Percentiles rank a stretch among this genome's conserved stretches.
Conservation (phyloP, 2,113 vertebrate genomes). For the Chunga burmeisteri region DNA sequence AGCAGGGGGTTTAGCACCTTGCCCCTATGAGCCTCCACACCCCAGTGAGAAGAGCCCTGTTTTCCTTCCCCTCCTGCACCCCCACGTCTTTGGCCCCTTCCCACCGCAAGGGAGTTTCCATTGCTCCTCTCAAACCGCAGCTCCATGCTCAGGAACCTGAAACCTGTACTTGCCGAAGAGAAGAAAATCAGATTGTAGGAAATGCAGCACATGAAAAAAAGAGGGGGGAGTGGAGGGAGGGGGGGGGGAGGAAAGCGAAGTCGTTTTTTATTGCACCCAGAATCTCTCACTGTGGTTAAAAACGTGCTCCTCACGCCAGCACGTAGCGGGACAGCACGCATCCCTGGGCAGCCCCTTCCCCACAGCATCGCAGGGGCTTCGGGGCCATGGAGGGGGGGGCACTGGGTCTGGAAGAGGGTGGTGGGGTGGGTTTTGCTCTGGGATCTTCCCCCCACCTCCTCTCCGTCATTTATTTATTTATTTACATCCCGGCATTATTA, state of each 20-base stretch:
- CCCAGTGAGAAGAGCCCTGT: background rate
- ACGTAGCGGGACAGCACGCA: background rate
- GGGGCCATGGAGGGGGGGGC: background rate
- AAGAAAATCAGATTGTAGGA: slow-evolving; percentile 29
- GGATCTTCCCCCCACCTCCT: background rate
- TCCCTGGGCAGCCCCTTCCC: background rate
- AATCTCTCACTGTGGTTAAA: background rate
- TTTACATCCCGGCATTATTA: background rate
- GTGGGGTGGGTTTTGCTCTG: background rate
- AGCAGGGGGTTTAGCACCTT: accelerated
- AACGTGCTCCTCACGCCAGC: background rate
- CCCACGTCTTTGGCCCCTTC: background rate
- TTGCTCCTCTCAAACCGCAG: slow-evolving; percentile 43
- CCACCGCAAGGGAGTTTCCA: slow-evolving; percentile 3
- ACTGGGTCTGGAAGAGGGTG: background rate
- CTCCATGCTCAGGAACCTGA: background rate
- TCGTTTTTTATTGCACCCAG: background rate
- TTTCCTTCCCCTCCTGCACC: background rate
- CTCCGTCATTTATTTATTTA: background rate
- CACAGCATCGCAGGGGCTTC: background rate
- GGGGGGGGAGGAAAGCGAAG: background rate
- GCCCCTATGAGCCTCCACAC: background rate
- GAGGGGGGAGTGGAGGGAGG: background rate
- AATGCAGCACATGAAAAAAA: background rate
- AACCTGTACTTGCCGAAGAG: background rate